phyloP scores from a whole-genome alignment of 2,888 invertebrate species.

The Conchocele bisecta region DNA sequence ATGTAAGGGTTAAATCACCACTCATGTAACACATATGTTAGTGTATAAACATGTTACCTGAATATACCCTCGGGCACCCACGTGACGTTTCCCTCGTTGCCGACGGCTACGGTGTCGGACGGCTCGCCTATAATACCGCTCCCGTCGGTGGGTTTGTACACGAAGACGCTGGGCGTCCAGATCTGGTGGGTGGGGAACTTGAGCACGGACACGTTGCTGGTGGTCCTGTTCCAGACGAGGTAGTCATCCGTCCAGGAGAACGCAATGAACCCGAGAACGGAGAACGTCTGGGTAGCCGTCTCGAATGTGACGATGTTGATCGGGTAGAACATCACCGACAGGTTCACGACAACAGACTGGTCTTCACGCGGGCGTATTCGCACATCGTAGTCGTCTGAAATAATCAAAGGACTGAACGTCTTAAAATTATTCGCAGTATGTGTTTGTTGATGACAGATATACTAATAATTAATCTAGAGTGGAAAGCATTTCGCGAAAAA shows the following conservation, averaged over 20 bases:
- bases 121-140: neutral
- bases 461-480: too few species aligned
- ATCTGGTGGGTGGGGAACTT: conserved; percentile 45
- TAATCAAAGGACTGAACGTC: too few species aligned
- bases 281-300: conserved; percentile 51
- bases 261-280: conserved; percentile 44
- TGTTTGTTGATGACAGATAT: too few species aligned
- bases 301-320: conserved; percentile 51
- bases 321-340: conserved; percentile 35
- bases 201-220: conserved; percentile 15
- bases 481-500: too few species aligned
- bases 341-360: conserved; percentile 30
- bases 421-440: too few species aligned
- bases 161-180: conserved; percentile 54
- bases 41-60: too few species aligned
- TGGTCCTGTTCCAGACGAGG: conserved; percentile 43
- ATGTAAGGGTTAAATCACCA: too few species aligned
- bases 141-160: conserved; percentile 30
- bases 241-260: conserved; percentile 51
- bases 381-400: conserved; percentile 47
- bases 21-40: too few species aligned
- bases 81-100: neutral
- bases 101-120: conserved; percentile 2
- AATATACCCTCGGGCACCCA: conserved; percentile 39
- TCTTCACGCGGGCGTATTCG: conserved; percentile 43